Evolutionary conservation across 2,888 invertebrate genomes (phyloP), one percentile per base, ranked within the genome.

Genomic region (Erpobdella octoculata): DNA sequence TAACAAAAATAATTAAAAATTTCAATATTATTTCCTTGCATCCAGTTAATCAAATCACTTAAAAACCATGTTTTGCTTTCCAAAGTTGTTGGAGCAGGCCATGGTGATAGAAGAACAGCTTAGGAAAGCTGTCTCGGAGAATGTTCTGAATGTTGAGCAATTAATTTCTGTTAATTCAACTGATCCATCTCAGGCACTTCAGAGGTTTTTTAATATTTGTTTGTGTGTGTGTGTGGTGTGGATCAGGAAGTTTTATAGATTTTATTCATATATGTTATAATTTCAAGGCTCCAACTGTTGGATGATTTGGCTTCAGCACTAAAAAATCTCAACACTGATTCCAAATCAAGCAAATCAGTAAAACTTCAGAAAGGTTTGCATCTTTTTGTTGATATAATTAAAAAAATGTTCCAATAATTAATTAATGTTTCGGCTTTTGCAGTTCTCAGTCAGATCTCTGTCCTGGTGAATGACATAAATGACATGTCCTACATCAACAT

Each of bases 81-180:
- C n/a, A n/a, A 83, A 91, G 89, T 86, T 99, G 41, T 85, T 99
- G 74, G 98, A 99, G 81, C 98, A 99, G 85, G 97, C 97, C 1
- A 85, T 99, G 75, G 96, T 98, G n/a, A 97, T 99, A 78, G 98
- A 99, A 82, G 98, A 99, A 84, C 98, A 99, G 82, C 85, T 99
- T 28, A 87, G 97, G 21, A 88, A 97, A 75, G 98, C 97, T 1
- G 95, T 74, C 0, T 64, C 58, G 2, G 74, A 75, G 41, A 76
- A 75, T 31, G 41, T 61, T 41, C 28, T 36, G 21, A 35, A 36
- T 35, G n/a, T 61, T 9, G 72, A 72, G 18, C 36, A 35, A 8
- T 21, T 58, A 1, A 33, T 58, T 25, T 33, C 46, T 58, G 46
- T 69, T 36, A 69, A 58, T 58, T 69, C 69, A 8, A 69, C 69